These are phyloP conservation scores for Limulus polyphemus DNA, from an alignment of 2,888 invertebrate genomes.

Conservation along the genomic window DNA sequence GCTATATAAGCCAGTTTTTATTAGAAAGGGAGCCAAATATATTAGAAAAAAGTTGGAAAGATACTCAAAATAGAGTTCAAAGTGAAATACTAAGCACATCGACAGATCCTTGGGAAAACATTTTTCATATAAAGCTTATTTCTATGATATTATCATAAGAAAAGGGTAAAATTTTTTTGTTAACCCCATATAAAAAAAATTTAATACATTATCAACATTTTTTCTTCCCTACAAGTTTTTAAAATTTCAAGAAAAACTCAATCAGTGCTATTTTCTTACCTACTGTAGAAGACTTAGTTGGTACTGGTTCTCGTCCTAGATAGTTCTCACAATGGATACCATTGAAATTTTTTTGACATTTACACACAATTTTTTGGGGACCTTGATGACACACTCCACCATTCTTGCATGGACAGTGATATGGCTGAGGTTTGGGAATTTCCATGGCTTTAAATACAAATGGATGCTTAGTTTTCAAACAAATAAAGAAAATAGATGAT, in stretches of 20 bases:
- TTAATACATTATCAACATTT: background rate
- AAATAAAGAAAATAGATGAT: too few relatives aligned
- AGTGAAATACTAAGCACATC: too few relatives aligned
- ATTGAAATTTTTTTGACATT: constrained; percentile 55
- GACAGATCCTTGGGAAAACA: too few relatives aligned
- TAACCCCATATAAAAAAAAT: background rate
- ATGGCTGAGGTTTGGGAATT: constrained; percentile 55
- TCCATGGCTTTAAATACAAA: constrained; percentile 49
- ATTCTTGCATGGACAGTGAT: constrained; percentile 68
- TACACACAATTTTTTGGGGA: constrained; percentile 52
- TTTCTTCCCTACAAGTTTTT: background rate
- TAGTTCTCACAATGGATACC: constrained; percentile 60
- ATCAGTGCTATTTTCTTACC: constrained; percentile 6
- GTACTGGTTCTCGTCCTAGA: constrained; percentile 43
- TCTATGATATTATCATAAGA: too few relatives aligned
- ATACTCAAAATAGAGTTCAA: too few relatives aligned
- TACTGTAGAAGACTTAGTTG: constrained; percentile 7
- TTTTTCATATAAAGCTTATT: too few relatives aligned
- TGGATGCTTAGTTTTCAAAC: too few relatives aligned
- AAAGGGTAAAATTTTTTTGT: too few relatives aligned
- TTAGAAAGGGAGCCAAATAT: too few relatives aligned
- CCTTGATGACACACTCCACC: constrained; percentile 62
- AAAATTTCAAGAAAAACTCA: background rate
- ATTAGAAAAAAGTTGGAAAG: too few relatives aligned
- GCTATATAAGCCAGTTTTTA: too few relatives aligned